Percentiles rank a stretch among this genome's conserved stretches.
phyloP scores from a whole-genome alignment of 2,797 vertebrate species.

The Hoplostethus atlanticus region DNA sequence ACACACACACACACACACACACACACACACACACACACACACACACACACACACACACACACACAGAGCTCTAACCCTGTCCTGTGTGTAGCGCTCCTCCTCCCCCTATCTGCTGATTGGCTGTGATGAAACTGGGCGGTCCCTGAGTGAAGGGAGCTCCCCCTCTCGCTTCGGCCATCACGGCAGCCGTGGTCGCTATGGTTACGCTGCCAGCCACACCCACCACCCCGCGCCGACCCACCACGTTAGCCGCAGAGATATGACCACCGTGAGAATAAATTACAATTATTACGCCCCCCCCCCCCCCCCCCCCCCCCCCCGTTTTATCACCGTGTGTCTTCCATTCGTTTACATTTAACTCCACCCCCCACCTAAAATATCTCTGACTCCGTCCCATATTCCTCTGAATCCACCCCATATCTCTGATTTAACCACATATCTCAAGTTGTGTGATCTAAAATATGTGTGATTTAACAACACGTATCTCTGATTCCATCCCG shows the following conservation, averaged over 20 bases:
- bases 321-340: conserved; percentile 22
- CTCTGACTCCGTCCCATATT: conserved; percentile 1
- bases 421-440: too few relatives aligned
- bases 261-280: conserved; percentile 66
- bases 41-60: not conserved
- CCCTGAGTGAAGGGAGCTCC: conserved; percentile 83
- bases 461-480: too few relatives aligned
- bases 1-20: not conserved
- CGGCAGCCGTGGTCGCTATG: conserved; percentile 65
- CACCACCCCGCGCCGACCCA: conserved; percentile 36
- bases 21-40: conserved; percentile 7
- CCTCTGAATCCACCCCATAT: too few relatives aligned
- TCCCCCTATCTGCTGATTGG: conserved; percentile 78
- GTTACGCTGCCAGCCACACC: conserved; percentile 48
- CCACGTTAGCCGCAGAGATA: conserved; percentile 72
- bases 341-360: conserved; percentile 14
- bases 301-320: not conserved
- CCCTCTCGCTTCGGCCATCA: conserved; percentile 72
- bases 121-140: conserved; percentile 78
- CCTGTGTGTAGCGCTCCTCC: conserved; percentile 78
- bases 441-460: too few relatives aligned
- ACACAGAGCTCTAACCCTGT: conserved; percentile 49
- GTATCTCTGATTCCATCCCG: too few relatives aligned
- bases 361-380: not conserved
- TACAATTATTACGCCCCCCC: conserved; percentile 13